These are phyloP conservation scores for Stenodera caucasica DNA, from an alignment of 2,888 invertebrate genomes.

Conservation along the genomic window DNA sequence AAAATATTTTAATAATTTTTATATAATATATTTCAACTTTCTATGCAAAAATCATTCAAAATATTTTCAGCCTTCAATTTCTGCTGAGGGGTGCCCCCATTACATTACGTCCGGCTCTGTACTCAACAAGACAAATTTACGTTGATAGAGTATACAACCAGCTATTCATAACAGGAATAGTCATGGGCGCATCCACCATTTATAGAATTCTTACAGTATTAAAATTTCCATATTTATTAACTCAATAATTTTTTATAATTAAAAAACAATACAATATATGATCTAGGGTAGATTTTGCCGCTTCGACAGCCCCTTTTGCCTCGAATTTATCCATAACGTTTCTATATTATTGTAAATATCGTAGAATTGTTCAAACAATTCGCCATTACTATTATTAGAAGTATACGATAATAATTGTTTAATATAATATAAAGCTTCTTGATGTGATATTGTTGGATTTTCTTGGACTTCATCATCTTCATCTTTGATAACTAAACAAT, in stretches of 20 bases:
- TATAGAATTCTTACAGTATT: no score
- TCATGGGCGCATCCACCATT: not conserved
- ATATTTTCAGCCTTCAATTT: no score
- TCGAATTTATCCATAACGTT: not conserved
- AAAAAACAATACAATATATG: not conserved
- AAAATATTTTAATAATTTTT: no score
- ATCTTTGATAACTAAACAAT: not conserved
- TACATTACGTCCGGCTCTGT: no score
- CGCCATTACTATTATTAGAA: not conserved
- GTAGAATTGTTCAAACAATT: not conserved
- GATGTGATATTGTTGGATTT: not conserved
- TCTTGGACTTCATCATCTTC: not conserved
- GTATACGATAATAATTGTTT: not conserved
- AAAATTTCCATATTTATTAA: no score
- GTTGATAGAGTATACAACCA: no score
- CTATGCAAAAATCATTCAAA: no score
- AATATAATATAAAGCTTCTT: not conserved
- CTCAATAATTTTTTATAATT: no score
- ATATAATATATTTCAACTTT: no score
- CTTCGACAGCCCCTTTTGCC: not conserved
- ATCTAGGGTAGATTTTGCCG: not conserved
- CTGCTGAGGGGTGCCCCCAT: no score
- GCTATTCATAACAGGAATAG: no score
- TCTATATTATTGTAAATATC: constrained; percentile 2
- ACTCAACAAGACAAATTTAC: no score